These are phyloP conservation scores for Anoplophora glabripennis DNA, from an alignment of 1,140 invertebrate genomes.

Conservation along the genomic window DNA sequence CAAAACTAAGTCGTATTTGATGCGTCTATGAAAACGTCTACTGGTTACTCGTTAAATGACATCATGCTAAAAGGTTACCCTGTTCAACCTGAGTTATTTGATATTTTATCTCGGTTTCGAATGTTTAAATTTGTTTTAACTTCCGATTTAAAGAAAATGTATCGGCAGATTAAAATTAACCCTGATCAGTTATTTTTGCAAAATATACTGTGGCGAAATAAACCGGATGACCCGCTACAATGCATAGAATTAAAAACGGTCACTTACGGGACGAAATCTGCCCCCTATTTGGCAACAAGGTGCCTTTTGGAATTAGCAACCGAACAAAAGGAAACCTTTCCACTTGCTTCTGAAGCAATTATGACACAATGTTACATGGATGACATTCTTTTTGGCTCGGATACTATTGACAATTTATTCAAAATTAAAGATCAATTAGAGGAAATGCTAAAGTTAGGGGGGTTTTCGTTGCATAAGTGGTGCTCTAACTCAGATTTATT, in stretches of 20 bases:
- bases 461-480: slow-evolving; percentile 21
- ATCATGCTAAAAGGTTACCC: slow-evolving; percentile 38
- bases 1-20: slow-evolving; percentile 47
- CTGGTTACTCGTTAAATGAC: slow-evolving; percentile 43
- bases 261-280: slow-evolving; percentile 43
- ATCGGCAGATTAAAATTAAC: slow-evolving; percentile 42
- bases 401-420: background rate
- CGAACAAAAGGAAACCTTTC: slow-evolving; percentile 31
- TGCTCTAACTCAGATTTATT: background rate
- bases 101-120: slow-evolving; percentile 46
- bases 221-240: slow-evolving; percentile 24
- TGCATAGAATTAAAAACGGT: slow-evolving; percentile 43
- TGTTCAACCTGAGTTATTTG: slow-evolving; percentile 46
- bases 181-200: slow-evolving; percentile 37
- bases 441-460: background rate
- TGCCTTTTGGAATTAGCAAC: slow-evolving; percentile 37
- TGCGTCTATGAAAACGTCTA: slow-evolving; percentile 37
- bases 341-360: slow-evolving; percentile 32
- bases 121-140: slow-evolving; percentile 34
- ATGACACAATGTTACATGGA: slow-evolving; percentile 17
- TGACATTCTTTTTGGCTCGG: slow-evolving; percentile 25
- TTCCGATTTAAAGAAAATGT: slow-evolving; percentile 49
- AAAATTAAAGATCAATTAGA: slow-evolving; percentile 1
- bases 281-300: slow-evolving; percentile 41
- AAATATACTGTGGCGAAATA: slow-evolving; percentile 45